A percentile compares a stretch with the other conserved stretches of the same genome.
phyloP scores from a whole-genome alignment of 2,888 invertebrate species.

The Apamea anceps region DNA sequence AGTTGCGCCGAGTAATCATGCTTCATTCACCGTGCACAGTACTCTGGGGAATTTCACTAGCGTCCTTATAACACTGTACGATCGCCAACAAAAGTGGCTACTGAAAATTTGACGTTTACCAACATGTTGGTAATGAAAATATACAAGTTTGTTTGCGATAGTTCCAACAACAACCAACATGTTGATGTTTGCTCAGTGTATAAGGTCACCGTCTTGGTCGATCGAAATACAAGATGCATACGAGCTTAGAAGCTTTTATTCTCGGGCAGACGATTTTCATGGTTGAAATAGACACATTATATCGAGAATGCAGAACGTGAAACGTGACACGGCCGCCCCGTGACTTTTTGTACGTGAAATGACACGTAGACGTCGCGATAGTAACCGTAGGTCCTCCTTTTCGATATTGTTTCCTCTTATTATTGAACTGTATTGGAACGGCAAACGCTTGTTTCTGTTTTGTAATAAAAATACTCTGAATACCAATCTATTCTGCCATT shows the following conservation, averaged over 20 bases:
- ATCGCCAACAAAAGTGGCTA: constrained; percentile 60
- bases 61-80: constrained; percentile 61
- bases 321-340: background rate
- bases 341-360: constrained; percentile 24
- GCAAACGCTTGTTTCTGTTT: background rate
- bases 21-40: constrained; percentile 66
- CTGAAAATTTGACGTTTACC: constrained; percentile 46
- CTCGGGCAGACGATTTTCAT: constrained; percentile 31
- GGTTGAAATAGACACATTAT: constrained; percentile 17
- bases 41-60: constrained; percentile 69
- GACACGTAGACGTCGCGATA: constrained; percentile 10
- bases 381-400: background rate
- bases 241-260: constrained; percentile 33
- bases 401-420: constrained; percentile 26
- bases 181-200: constrained; percentile 35
- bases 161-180: constrained; percentile 36
- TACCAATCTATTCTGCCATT: constrained; percentile 7
- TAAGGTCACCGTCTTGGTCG: constrained; percentile 39
- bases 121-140: constrained; percentile 57
- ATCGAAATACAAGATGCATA: constrained; percentile 51
- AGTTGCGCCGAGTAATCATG: constrained; percentile 69
- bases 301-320: constrained; percentile 31
- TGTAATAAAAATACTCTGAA: constrained; percentile 13
- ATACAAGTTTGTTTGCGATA: constrained; percentile 41
- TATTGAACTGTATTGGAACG: constrained; percentile 27